Evolutionary conservation across 2,797 vertebrate genomes (phyloP).

Genomic region (Coreius guichenoti): DNA sequence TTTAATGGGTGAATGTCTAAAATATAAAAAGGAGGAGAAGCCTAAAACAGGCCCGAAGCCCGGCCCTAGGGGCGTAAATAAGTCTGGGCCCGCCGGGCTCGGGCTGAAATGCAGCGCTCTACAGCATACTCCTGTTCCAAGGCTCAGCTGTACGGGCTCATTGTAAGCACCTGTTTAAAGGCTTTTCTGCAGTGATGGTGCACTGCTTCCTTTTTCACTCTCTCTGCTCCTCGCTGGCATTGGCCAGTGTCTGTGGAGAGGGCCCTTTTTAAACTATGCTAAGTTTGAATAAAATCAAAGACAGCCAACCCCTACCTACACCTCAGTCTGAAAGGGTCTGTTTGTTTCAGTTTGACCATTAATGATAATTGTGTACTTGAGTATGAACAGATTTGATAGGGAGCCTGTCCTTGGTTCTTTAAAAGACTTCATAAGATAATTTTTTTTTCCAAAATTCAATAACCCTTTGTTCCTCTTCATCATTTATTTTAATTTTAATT

Average conservation of each 20-base stretch:
- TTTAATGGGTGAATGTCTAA: too few relatives aligned
- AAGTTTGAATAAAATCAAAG: conserved; percentile 70
- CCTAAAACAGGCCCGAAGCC: too few relatives aligned
- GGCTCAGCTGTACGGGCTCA: conserved; percentile 25
- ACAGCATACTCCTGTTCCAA: conserved; percentile 25
- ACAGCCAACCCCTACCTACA: conserved; percentile 46
- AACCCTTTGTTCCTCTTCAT: conserved; percentile 63
- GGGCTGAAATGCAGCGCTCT: too few relatives aligned
- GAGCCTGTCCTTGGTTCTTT: conserved; percentile 78
- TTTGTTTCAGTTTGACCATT: conserved; percentile 76
- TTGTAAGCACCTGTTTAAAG: conserved; percentile 39
- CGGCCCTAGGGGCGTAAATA: too few relatives aligned
- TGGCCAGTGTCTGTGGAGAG: conserved; percentile 62
- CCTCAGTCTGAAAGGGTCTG: conserved; percentile 65
- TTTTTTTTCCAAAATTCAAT: conserved; percentile 71
- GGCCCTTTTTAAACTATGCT: conserved; percentile 53
- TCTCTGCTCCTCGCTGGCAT: conserved; percentile 46
- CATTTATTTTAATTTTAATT: conserved; percentile 74
- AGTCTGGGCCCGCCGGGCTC: too few relatives aligned
- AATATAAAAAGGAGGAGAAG: too few relatives aligned
- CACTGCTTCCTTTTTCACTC: conserved; percentile 64
- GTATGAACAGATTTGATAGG: conserved; percentile 74
- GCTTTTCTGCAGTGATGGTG: conserved; percentile 49
- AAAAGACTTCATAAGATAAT: conserved; percentile 75
- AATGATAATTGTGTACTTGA: conserved; percentile 64